These are phyloP conservation scores for Myotis myotis DNA, from an alignment of 2,797 vertebrate genomes.

Conservation along the genomic window DNA sequence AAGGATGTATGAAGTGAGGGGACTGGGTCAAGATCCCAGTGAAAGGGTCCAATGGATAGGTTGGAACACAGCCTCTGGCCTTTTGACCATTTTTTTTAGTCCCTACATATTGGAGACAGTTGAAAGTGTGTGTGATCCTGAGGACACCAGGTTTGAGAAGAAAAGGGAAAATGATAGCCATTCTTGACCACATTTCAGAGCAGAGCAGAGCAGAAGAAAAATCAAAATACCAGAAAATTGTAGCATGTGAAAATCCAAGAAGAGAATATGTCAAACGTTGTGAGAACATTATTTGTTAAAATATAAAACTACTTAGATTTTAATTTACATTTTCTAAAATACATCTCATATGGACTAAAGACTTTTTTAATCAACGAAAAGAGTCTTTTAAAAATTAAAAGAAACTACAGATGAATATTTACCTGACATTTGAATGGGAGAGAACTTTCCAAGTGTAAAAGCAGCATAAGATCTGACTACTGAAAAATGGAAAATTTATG, in stretches of 20 bases:
- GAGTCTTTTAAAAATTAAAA: conserved; percentile 29
- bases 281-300: conserved; percentile 12
- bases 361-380: background rate
- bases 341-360: conserved; percentile 10
- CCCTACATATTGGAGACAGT: background rate
- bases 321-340: conserved; percentile 52
- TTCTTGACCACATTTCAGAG: background rate
- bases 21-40: background rate
- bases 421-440: conserved; percentile 26
- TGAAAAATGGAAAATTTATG: background rate
- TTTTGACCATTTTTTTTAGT: background rate
- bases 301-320: conserved; percentile 32
- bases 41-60: background rate
- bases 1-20: background rate
- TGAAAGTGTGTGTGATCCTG: background rate
- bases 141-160: background rate
- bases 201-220: background rate
- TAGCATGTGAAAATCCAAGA: background rate
- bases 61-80: background rate
- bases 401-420: conserved; percentile 24
- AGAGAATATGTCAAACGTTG: background rate
- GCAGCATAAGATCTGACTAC: background rate
- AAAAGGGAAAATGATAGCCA: background rate
- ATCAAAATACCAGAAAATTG: background rate
- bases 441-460: conserved; percentile 40